Evolutionary conservation across 2,888 invertebrate species (phyloP), one percentile per base, ranked within the genome.

Genomic region (Dynastes hyllus): DNA sequence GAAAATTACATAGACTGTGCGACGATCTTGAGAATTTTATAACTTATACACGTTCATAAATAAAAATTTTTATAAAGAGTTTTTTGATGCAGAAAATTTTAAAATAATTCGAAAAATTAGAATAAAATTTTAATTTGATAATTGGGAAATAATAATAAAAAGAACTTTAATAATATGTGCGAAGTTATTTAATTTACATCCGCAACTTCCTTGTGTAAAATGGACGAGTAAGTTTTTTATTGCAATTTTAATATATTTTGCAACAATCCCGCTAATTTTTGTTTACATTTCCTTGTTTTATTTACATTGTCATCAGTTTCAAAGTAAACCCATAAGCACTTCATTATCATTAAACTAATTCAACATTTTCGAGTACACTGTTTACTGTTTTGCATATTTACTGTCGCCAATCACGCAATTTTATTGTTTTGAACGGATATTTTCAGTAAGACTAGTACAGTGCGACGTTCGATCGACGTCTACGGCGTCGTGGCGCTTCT

Each of bases 401-500:
- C 8, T 58, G 8, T 58, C 55, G 55, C 55, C 5, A 16, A 27
- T 50, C 70, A 53, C 70, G 70, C 70, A 53, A 73, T 40, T 55
- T 58, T 61, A 76, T 76, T 79, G 81, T 81, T 81, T 81, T 71
- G 69, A 67, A 80, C 75, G 37, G 66, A 83, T 76, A 80, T 83
- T 83, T 82, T 82, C 70, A 67, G 82, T 73, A 66, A 53, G 79
- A 75, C 40, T 79, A 73, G 80, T 83, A 82, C 32, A 51, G 37
- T n/a, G 27, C 37, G 53, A 65, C 73, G 81, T 84, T 85, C 86
- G 85, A 85, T 86, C 86, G 85, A 82, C 85, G 86, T 84, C 83
- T 78, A 66, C 80, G 83, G 85, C 86, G 85, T 85, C 85, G 82
- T 82, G 85, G 83, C 84, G 85, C 84, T 81, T 81, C 86, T 86